Base-by-base conservation (phyloP, 37 sponge, comb jelly and placozoan species). In the Trichoplax adhaerens region DNA sequence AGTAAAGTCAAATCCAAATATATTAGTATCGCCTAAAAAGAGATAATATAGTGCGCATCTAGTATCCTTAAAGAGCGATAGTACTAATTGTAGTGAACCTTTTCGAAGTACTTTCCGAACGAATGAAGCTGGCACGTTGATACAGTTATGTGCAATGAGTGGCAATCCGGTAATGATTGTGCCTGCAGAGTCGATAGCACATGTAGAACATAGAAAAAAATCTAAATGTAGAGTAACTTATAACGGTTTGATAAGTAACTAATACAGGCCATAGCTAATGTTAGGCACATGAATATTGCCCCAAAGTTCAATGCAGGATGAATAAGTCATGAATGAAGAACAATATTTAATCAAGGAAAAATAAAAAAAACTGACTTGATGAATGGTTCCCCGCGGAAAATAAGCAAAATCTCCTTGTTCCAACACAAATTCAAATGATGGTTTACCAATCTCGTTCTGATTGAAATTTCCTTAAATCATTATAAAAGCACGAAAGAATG, bases 331-430 rank as follows among this genome's bases (percentile, higher is more conserved):
- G 53, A 50, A 5, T 48, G 10, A 56, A 69, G 71, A 49, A 29
- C 71, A 29, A 29, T 29, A 29, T 29, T 29, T 29, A 29, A 29
- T 29, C 29, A 29, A 29, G 29, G 29, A 29, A 29, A 29, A 29
- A 29, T 29, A 29, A 29, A 65, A 73, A 4, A 58, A 54, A 58
- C 62, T 3, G 71, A 89, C 98, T 76, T 96, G 98, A 58, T 96
- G 98, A 12, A 91, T 87, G 71, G 71, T 70, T 0, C 98, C 98
- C 55, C 98, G 68, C 7, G 98, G 98, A 72, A 96, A 96, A 77
- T 96, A 96, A 68, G 91, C 80, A 67, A 96, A 70, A 71, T 96
- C 98, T 0, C 93, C 98, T 50, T 89, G 78, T 51, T 88, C 80
- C 50, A 96, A 75, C 6, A 81, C 68, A 10, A 83, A 78, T n/a